Base-by-base conservation (phyloP, 2,797 vertebrate genomes). In the Scomberomorus guttatus region DNA sequence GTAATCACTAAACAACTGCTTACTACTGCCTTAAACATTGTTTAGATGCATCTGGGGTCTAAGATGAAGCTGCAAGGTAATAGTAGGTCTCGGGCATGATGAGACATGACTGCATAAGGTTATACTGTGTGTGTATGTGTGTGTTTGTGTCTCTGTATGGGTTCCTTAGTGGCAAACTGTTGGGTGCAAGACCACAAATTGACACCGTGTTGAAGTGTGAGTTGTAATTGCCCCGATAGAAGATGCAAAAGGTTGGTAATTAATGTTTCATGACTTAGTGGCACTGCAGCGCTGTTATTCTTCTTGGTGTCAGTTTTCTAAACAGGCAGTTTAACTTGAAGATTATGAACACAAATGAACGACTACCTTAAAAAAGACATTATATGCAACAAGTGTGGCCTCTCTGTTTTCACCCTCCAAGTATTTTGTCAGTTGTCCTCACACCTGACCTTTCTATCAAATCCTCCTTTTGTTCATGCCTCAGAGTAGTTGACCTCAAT, bases 1-100 rank as follows among this genome's bases (percentile, higher is more conserved):
- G 76, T 83, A 85, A 88, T 91, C 87, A 71, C 83, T 64, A 87
- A 93, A 90, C 86, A 87, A 90, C 89, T 75, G 85, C 86, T 90
- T 93, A 80, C 83, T 64, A 34, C 63, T 59, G 24, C 24, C 62
- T 69, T 91, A 94, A 94, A 90, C 81, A 87, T 72, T 85, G 81
- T 90, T 94, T 94, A 79, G 80, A 77, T 61, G 82, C 60, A 81
- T 77, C 63, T 58, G 25, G 57, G 83, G 71, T 81, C 62, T 84
- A 29, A 69, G 65, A 81, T 81, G 64, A 81, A 81, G 67, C 74
- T 83, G 61, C 32, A 14, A 62, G 32, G 73, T 92, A 92, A 93
- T 88, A 65, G 82, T 25, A 85, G 90, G 86, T 83, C 63, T 88
- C 68, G 66, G 74, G 51, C 82, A 79, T 57, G 87, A 90, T 84